Evolutionary conservation across 2,888 invertebrate genomes (phyloP).

Genomic region (Lampropteryx suffumata): DNA sequence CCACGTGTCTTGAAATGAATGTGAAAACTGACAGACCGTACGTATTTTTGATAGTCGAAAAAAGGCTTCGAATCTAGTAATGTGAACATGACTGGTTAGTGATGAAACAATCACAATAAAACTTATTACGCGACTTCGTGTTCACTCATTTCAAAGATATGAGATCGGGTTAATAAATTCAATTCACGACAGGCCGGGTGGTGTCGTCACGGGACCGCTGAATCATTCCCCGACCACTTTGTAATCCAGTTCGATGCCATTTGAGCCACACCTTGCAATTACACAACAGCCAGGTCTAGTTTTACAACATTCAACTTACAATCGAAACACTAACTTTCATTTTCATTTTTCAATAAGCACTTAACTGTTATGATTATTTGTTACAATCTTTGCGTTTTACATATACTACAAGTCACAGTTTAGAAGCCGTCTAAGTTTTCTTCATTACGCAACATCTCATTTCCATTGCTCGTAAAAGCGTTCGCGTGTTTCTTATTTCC

Average conservation of each 20-base stretch:
- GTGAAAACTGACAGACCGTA: too few species aligned
- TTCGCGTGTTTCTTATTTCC: constrained; percentile 23
- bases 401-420: constrained; percentile 16
- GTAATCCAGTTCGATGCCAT: constrained; percentile 30
- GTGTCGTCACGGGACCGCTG: constrained; percentile 54
- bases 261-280: constrained; percentile 27
- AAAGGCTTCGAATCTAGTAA: not conserved
- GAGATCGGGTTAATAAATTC: constrained; percentile 36
- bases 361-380: constrained; percentile 2
- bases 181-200: constrained; percentile 34
- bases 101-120: not conserved
- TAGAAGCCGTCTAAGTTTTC: constrained; percentile 40
- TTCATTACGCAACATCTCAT: constrained; percentile 30
- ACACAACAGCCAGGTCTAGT: constrained; percentile 32
- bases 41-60: too few species aligned
- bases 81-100: not conserved
- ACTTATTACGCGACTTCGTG: constrained; percentile 8
- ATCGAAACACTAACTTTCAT: constrained; percentile 25
- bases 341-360: constrained; percentile 24
- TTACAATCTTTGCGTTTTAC: constrained; percentile 4
- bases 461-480: constrained; percentile 21
- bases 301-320: constrained; percentile 33
- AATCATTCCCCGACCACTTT: constrained; percentile 46
- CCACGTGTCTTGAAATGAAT: too few species aligned
- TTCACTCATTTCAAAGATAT: constrained; percentile 11